Conservation (phyloP, 2,113 vertebrate genomes). For the Thymallus thymallus region DNA sequence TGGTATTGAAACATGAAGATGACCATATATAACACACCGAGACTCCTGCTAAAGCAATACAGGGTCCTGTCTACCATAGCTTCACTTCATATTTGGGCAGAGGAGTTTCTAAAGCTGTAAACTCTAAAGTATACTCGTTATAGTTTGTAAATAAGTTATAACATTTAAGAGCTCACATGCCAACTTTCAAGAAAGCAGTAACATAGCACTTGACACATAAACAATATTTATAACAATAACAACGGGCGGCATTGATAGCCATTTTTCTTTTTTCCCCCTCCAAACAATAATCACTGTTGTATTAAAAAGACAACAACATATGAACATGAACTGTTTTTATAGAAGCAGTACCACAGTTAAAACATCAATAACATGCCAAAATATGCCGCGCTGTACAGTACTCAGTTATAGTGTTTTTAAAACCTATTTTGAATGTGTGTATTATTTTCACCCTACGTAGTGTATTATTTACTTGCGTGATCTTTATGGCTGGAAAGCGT, state of each 20-base stretch:
- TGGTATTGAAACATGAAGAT: slow-evolving; percentile 39
- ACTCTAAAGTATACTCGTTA: slow-evolving; percentile 71
- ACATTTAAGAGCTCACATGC: slow-evolving; percentile 89
- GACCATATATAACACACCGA: slow-evolving; percentile 37
- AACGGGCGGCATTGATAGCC: slow-evolving; percentile 69
- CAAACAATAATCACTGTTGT: slow-evolving; percentile 49
- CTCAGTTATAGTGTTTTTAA: slow-evolving; percentile 62
- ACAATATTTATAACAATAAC: slow-evolving; percentile 80
- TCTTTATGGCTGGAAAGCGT: slow-evolving; percentile 89
- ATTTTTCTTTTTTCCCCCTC: slow-evolving; percentile 42
- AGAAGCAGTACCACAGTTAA: slow-evolving; percentile 76
- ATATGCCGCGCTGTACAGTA: slow-evolving; percentile 80
- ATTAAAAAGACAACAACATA: slow-evolving; percentile 57
- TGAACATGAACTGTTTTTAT: slow-evolving; percentile 62
- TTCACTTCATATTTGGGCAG: slow-evolving; percentile 56
- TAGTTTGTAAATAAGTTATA: slow-evolving; percentile 92
- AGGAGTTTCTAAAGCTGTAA: slow-evolving; percentile 65
- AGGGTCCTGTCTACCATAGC: slow-evolving; percentile 51
- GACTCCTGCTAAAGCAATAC: slow-evolving; percentile 59
- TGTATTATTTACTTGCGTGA: slow-evolving; percentile 30
- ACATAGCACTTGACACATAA: slow-evolving; percentile 78
- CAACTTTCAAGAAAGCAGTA: slow-evolving; percentile 81
- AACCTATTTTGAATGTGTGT: slow-evolving; percentile 55
- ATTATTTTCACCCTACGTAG: slow-evolving; percentile 12
- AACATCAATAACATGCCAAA: slow-evolving; percentile 77